These are phyloP conservation scores for Neofelis nebulosa DNA, from an alignment of 2,113 vertebrate genomes.

Conservation along the genomic window DNA sequence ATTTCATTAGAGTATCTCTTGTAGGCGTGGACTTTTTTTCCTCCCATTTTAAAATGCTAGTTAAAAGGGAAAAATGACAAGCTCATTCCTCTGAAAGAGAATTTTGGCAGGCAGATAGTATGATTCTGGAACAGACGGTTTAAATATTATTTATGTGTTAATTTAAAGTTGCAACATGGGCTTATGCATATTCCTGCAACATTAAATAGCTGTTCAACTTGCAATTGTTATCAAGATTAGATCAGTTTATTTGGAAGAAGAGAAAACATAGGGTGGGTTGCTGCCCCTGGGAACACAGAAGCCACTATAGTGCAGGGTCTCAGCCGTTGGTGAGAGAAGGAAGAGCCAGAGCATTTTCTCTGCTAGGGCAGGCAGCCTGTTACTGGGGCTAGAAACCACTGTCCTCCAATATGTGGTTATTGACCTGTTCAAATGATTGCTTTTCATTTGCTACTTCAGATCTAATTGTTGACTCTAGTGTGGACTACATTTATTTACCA, in stretches of 20 bases:
- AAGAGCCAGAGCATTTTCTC: background rate
- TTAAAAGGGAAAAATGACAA: conserved; percentile 76
- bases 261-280: background rate
- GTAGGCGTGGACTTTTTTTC: conserved; percentile 5
- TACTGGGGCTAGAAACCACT: background rate
- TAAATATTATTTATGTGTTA: conserved; percentile 84
- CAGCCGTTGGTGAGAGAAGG: background rate
- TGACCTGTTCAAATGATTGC: background rate
- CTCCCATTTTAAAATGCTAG: conserved; percentile 73
- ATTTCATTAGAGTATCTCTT: conserved; percentile 68
- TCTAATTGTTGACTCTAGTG: background rate
- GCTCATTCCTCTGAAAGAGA: conserved; percentile 60
- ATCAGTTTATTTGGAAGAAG: conserved; percentile 39
- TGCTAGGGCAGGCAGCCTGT: background rate
- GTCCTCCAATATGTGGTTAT: background rate
- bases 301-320: background rate
- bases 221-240: conserved; percentile 12
- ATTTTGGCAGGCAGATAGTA: conserved; percentile 78
- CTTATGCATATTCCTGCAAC: conserved; percentile 65
- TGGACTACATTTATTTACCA: background rate
- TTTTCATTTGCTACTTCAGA: background rate
- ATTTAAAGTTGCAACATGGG: conserved; percentile 78
- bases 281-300: background rate
- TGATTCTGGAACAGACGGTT: conserved; percentile 77
- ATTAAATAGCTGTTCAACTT: conserved; percentile 44